A percentile compares a stretch with the other conserved stretches of the same genome.
Conservation (phyloP, 30 jellyfish, hydroid and myxozoan genomes). For the Hydractinia symbiolongicarpus region DNA sequence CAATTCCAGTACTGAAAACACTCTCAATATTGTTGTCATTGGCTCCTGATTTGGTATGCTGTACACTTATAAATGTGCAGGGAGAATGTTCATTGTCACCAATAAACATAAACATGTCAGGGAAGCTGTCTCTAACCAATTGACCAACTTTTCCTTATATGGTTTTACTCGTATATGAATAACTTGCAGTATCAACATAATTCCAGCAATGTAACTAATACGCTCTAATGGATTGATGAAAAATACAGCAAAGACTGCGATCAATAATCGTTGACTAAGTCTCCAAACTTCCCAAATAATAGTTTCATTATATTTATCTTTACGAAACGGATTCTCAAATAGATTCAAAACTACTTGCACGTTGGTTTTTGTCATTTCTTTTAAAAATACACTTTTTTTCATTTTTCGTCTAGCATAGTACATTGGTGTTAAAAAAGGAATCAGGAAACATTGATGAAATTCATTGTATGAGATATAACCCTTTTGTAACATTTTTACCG, state of each 20-base stretch:
- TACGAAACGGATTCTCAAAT: constrained; percentile 32
- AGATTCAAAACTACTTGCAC: constrained; percentile 10
- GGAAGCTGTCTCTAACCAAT: constrained; percentile 24
- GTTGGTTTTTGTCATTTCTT: not conserved
- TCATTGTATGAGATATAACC: not conserved
- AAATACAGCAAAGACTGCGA: constrained; percentile 11
- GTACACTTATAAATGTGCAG: constrained; percentile 24
- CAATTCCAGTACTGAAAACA: too few relatives aligned
- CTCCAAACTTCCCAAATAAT: constrained; percentile 40
- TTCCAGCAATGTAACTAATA: constrained; percentile 1
- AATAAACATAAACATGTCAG: not conserved
- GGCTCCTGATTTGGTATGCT: too few relatives aligned
- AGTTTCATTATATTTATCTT: constrained; percentile 15
- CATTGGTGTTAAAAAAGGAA: constrained; percentile 10
- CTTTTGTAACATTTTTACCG: not conserved
- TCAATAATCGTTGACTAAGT: constrained; percentile 26
- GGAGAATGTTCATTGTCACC: constrained; percentile 19
- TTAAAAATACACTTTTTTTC: not conserved
- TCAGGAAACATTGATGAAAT: constrained; percentile 13
- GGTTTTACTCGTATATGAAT: constrained; percentile 26
- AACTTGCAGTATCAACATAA: constrained; percentile 3
- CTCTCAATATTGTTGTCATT: too few relatives aligned
- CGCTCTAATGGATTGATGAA: constrained; percentile 17
- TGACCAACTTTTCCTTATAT: constrained; percentile 19
- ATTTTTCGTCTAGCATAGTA: not conserved